These are phyloP conservation scores for Leptinotarsa rubiginosa DNA, from an alignment of 2,888 invertebrate genomes.

Conservation along the genomic window DNA sequence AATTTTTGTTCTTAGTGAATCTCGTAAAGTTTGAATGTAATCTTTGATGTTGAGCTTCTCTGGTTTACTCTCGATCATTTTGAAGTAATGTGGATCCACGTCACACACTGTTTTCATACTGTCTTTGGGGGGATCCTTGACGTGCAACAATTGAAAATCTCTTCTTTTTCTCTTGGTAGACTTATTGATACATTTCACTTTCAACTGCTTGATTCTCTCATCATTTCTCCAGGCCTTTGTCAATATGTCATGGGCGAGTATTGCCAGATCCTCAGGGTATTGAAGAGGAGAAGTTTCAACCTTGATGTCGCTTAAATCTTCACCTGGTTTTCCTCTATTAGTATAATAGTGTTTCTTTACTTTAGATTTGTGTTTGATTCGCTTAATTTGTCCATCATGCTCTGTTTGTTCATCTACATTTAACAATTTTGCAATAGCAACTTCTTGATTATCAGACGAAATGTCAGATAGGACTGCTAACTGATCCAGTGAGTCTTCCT, in stretches of 20 bases:
- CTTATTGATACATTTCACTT: slow-evolving; percentile 57
- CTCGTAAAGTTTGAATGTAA: slow-evolving; percentile 67
- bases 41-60: slow-evolving; percentile 71
- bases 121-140: slow-evolving; percentile 67
- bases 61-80: slow-evolving; percentile 70
- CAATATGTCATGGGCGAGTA: slow-evolving; percentile 65
- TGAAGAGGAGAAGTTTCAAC: slow-evolving; percentile 52
- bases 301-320: neutral
- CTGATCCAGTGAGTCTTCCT: neutral
- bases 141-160: slow-evolving; percentile 71
- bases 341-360: neutral
- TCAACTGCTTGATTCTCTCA: slow-evolving; percentile 55
- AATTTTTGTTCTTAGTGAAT: slow-evolving; percentile 65
- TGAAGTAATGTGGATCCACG: slow-evolving; percentile 75
- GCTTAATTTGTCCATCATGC: neutral
- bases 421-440: neutral
- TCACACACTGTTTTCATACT: slow-evolving; percentile 72
- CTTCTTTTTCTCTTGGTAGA: slow-evolving; percentile 60
- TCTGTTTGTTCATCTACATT: neutral
- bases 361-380: neutral
- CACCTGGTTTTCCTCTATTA: neutral
- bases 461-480: neutral
- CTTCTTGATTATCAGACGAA: neutral
- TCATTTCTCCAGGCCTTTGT: slow-evolving; percentile 62
- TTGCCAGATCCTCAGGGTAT: slow-evolving; percentile 64